Base-by-base conservation (phyloP, 2,888 invertebrate genomes). In the Adelphocoris suturalis region DNA sequence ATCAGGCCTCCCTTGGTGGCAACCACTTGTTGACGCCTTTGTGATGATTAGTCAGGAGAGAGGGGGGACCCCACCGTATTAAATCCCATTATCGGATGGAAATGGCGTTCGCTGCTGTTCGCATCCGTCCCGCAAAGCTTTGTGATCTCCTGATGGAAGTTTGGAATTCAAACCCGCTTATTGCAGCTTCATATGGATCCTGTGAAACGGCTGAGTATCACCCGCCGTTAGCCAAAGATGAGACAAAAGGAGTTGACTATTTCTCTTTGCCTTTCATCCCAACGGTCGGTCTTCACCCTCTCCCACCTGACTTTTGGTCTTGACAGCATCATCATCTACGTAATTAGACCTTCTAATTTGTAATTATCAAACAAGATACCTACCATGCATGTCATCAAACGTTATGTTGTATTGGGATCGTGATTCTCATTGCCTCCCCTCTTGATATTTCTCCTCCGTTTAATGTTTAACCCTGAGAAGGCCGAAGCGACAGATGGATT, bases 21-120 rank as follows among this genome's bases (percentile, higher is more conserved):
- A 23, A 68, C 68, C 68, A 68, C 68, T 68, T 68, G 68, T 68
- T 68, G 68, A 68, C 68, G 68, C 68, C 68, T 68, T 68, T 68
- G 68, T 23, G 68, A 68, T 68, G 68, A 68, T 68, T 68, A 68
- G 57, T n/a, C n/a, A n/a, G 57, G n/a, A 1, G n/a, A 1, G 27
- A 7, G 13, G 68, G 27, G 19, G 23, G 5, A 0, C 23, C 68
- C 23, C 11, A 68, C 68, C 68, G 68, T 68, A 68, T 68, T 68
- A 68, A 68, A 68, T 68, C 68, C 68, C 68, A 68, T 68, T 68
- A 68, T 68, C 68, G 12, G 27, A 68, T 68, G 68, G 68, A 68
- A 68, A 68, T 68, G 23, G 68, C 68, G 68, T 68, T 23, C 68
- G 13, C 68, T 16, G 19, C 19, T 3, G 68, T 68, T 68, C 0